Evolutionary conservation across 2,113 vertebrate species (phyloP), one percentile per base, ranked within the genome.

Genomic region (Lagenorhynchus albirostris): DNA sequence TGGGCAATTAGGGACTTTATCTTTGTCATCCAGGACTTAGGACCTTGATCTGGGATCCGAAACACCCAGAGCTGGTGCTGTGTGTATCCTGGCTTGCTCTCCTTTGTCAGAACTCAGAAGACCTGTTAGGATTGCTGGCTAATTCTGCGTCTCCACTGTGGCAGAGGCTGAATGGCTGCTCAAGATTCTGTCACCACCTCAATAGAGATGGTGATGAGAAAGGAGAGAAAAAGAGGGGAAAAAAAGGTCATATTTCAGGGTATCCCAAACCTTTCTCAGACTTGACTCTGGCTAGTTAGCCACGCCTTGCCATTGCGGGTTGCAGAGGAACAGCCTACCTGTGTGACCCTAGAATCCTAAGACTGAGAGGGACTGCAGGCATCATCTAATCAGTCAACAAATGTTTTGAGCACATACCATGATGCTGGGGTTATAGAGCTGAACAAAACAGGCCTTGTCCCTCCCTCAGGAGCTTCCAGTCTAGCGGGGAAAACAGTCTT

Each of bases 91-190:
- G 81, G 8, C 53, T 91, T 80, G 29, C 29, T 89, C 36, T 90
- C 50, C 62, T 96, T 91, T 93, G 47, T 97, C 53, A 93, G 71
- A 94, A 94, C 50, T 63, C 65, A 23, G 53, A 95, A 81, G 33
- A 89, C 14, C 91, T 53, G 26, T 83, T 71, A 94, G 18, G 29
- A 62, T 83, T 47, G 25, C 58, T 84, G 53, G 58, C 7, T 84
- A 90, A 70, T 91, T 88, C 58, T 86, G 77, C n/a, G 20, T 74
- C 44, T 89, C 33, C 11, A 41, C 65, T 81, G 33, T 81, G 58
- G 55, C 68, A 14, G 68, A 90, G 38, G 84, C 67, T 62, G 68
- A 92, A 93, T 92, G 91, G n/a, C 70, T 95, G n/a, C 83, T 93
- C 47, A 41, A 20, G 70, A 84, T 74, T 97, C 44, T 93, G 18